Percentiles rank a stretch among this genome's conserved stretches.
Conservation (phyloP, 2,113 vertebrate genomes). For the Mirounga angustirostris region DNA sequence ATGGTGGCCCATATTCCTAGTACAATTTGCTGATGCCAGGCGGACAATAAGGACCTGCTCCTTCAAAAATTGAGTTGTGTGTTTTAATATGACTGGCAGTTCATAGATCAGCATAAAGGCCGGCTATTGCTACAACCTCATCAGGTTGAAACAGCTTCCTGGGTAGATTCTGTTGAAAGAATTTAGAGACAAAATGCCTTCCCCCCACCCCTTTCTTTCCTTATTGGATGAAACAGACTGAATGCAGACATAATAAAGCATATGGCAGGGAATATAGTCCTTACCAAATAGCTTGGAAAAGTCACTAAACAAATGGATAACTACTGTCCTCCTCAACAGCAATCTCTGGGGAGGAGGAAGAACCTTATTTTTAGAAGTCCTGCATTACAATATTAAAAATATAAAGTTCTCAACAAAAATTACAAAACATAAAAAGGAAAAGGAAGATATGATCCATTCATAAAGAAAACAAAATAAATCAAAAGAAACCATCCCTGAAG, state of each 20-base stretch:
- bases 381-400: neutral
- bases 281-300: neutral
- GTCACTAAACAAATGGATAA: neutral
- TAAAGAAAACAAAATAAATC: neutral
- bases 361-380: neutral
- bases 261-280: neutral
- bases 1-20: neutral
- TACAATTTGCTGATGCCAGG: too few species aligned
- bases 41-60: neutral
- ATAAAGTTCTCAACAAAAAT: neutral
- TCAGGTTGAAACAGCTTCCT: neutral
- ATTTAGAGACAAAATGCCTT: neutral
- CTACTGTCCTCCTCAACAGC: neutral
- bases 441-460: neutral
- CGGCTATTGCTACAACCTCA: neutral
- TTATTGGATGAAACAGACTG: neutral
- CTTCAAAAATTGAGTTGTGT: neutral
- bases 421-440: neutral
- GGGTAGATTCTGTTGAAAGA: neutral
- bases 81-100: neutral
- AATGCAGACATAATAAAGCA: neutral
- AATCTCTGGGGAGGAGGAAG: accelerated
- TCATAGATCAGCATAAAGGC: neutral
- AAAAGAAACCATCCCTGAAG: neutral
- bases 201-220: neutral